phyloP scores from a whole-genome alignment of 2,113 vertebrate genomes.

The Odontophorus gujanensis region DNA sequence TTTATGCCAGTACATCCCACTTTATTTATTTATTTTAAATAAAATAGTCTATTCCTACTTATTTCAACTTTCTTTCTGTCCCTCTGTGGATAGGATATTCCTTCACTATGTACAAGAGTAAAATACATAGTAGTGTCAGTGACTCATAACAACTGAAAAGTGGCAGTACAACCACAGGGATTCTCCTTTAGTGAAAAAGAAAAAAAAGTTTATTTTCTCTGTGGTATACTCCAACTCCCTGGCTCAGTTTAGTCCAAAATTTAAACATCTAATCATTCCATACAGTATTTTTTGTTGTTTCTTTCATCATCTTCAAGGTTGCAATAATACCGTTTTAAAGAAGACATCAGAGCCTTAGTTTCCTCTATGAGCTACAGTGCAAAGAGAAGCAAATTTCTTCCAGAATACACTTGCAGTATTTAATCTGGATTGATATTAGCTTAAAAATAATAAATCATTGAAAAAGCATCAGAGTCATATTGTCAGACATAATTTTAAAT shows the following conservation, averaged over 20 bases:
- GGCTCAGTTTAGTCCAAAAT: neutral
- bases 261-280: neutral
- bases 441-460: conserved; percentile 1
- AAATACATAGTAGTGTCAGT: neutral
- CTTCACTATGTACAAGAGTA: neutral
- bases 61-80: neutral
- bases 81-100: neutral
- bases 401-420: neutral
- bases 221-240: neutral
- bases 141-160: neutral
- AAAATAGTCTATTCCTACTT: neutral
- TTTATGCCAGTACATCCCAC: rapidly evolving
- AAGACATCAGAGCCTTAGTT: neutral
- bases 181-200: neutral
- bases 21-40: neutral
- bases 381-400: neutral
- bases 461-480: neutral
- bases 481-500: conserved; percentile 1
- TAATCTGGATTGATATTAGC: neutral
- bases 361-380: neutral
- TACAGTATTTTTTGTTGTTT: neutral
- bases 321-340: neutral
- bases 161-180: neutral
- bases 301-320: neutral
- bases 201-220: neutral